Conservation (phyloP, 2,888 invertebrate species). For the Pantelozetes paolii region DNA sequence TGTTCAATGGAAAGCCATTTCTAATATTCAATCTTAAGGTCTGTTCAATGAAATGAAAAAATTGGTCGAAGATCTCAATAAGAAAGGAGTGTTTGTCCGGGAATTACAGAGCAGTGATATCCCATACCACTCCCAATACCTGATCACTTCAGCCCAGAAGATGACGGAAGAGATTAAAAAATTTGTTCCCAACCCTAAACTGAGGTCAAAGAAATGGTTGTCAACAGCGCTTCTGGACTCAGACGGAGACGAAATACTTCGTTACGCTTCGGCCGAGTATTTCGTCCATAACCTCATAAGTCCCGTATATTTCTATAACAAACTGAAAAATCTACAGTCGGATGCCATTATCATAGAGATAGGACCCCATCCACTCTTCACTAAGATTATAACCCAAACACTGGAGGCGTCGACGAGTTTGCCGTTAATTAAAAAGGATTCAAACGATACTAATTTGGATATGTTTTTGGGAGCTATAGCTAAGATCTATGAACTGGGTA, state of each 20-base stretch:
- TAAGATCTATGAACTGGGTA: conserved; percentile 72
- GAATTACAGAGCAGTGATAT: conserved; percentile 20
- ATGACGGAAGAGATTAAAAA: not conserved
- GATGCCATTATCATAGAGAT: conserved; percentile 86
- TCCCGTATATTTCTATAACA: conserved; percentile 87
- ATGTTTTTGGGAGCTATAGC: conserved; percentile 70
- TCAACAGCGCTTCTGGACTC: conserved; percentile 65
- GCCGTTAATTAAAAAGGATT: conserved; percentile 65
- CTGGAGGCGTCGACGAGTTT: conserved; percentile 58
- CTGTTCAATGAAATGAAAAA: not conserved
- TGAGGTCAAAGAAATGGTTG: conserved; percentile 65
- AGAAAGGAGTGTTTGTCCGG: conserved; percentile 31
- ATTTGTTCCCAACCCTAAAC: conserved; percentile 63
- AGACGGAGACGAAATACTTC: not conserved
- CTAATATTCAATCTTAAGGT: not conserved
- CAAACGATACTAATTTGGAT: conserved; percentile 8
- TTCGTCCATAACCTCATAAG: conserved; percentile 91
- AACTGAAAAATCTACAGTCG: conserved; percentile 72
- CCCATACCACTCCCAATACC: conserved; percentile 28
- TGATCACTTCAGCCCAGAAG: not conserved
- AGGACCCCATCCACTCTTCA: conserved; percentile 77
- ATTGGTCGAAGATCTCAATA: conserved; percentile 26
- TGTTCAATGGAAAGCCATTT: not conserved
- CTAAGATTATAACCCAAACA: conserved; percentile 3
- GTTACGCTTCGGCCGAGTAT: conserved; percentile 66